Evolutionary conservation across 23 tunicate genomes (phyloP), one percentile per base, ranked within the genome.

Genomic region (Phallusia fumigata): DNA sequence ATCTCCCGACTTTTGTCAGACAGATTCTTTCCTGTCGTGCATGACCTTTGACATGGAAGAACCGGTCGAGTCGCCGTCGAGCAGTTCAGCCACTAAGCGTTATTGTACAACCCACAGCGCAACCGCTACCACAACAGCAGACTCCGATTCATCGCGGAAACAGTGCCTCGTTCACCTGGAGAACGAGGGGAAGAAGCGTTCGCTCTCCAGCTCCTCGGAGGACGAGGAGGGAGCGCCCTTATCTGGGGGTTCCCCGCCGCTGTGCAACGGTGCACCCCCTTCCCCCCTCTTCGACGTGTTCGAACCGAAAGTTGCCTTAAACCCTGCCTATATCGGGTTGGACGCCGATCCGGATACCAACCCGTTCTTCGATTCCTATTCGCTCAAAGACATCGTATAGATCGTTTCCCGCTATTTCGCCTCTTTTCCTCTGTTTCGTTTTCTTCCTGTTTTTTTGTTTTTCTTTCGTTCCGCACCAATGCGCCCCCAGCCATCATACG

Each of bases 251-350:
- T 58, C 69, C 2, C 28, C 69, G 3, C 3, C 16, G 69, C 28
- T 58, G 16, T 58, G 69, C 16, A 58, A 58, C 69, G 69, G 69
- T 24, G 69, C 26, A 11, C 28, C 69, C 28, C 26, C 11, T 1
- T 24, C 69, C 28, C 26, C 69, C 15, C 69, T 58, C 1, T 58
- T 58, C 10, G 47, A 40, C 47, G 47, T 10, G 69, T 58, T 58
- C 28, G 69, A 58, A 22, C 28, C 69, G 16, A 58, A 58, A 58
- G 69, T 58, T 58, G 69, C 69, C 69, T 58, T 58, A 58, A 58
- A 13, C 69, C 28, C 69, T 16, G 28, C 69, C 2, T 58, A 22
- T 16, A 1, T 58, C 15, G 69, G 26, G 28, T 21, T 21, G 26
- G 69, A 58, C 13, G 69, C 47, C 5, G 5, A 8, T 58, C 15